Evolutionary conservation across 2,797 vertebrate genomes (phyloP).

Genomic region (Sandelia bainsii): DNA sequence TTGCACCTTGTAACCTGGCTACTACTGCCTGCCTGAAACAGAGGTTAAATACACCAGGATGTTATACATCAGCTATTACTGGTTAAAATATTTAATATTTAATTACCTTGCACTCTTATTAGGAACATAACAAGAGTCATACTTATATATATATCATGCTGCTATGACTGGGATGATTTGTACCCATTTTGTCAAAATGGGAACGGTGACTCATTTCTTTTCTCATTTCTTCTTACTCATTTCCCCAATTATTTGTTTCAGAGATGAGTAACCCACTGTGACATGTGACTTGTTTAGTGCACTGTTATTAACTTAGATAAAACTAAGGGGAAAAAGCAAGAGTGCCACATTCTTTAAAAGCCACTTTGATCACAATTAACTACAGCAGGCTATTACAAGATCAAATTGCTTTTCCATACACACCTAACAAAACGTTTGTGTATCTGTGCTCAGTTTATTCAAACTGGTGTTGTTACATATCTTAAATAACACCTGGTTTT

Average conservation of each 20-base stretch:
- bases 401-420: background rate
- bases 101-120: background rate
- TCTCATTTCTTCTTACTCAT: background rate
- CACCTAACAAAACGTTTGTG: background rate
- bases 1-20: background rate
- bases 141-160: background rate
- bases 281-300: background rate
- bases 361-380: background rate
- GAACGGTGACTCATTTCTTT: conserved; percentile 14
- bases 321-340: background rate
- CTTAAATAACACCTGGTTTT: background rate
- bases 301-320: background rate
- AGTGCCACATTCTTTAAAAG: background rate
- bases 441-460: background rate
- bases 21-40: background rate
- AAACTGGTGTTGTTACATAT: background rate
- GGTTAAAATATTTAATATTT: too few species aligned
- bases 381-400: background rate
- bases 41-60: background rate
- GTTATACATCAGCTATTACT: background rate
- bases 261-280: background rate
- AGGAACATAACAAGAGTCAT: background rate
- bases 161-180: conserved; percentile 2
- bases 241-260: conserved; percentile 11
- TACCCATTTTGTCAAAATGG: background rate